Evolutionary conservation across 2,888 invertebrate species (phyloP).

Genomic region (Limnephilus lunatus): DNA sequence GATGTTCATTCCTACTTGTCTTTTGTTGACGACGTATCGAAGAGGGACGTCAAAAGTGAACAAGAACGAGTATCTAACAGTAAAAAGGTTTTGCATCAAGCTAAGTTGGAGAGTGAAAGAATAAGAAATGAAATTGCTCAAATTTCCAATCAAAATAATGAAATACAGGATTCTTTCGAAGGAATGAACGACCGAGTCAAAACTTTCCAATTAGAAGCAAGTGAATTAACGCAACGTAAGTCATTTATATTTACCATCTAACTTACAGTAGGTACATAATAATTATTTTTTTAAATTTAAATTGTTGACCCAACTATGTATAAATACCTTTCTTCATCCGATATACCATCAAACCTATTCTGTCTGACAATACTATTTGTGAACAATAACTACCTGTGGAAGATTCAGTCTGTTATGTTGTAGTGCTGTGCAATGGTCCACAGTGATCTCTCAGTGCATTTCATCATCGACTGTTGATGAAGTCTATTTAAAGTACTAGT

Average conservation of each 20-base stretch:
- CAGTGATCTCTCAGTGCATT: no score
- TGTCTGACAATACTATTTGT: no score
- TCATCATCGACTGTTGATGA: no score
- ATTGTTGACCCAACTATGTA: no score
- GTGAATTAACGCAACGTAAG: constrained; percentile 49
- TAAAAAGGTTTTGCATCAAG: constrained; percentile 48
- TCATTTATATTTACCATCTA: constrained; percentile 19
- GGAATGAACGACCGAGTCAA: constrained; percentile 35
- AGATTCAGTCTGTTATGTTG: no score
- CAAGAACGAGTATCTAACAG: constrained; percentile 42
- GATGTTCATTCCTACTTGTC: constrained; percentile 43
- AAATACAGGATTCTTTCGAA: constrained; percentile 48
- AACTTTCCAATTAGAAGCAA: constrained; percentile 24
- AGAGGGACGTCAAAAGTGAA: constrained; percentile 48
- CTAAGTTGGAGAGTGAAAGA: constrained; percentile 32
- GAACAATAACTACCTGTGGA: no score
- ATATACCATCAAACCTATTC: no score
- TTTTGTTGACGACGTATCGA: constrained; percentile 40
- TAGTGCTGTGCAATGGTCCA: no score
- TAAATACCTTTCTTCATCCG: no score
- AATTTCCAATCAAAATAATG: constrained; percentile 10
- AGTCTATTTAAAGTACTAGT: no score
- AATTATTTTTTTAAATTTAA: neutral
- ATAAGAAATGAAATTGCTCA: constrained; percentile 44
- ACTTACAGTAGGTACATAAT: neutral